Conservation (phyloP, 2,888 invertebrate species). For the Tetranychus truncatus region DNA sequence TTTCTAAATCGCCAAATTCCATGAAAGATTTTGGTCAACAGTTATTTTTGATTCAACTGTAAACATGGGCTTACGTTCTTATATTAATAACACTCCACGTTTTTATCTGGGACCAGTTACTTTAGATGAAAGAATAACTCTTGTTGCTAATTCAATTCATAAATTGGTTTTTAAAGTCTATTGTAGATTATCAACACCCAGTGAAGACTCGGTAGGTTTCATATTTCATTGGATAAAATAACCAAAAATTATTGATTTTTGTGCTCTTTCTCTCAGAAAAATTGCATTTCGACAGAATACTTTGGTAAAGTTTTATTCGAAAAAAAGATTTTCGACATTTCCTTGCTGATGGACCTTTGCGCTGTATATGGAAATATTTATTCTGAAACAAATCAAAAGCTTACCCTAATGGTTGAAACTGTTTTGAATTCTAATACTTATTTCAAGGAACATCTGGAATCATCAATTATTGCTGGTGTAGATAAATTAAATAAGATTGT, state of each 20-base stretch:
- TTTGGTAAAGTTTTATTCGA: background rate
- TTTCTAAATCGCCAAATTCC: no score
- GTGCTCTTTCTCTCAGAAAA: background rate
- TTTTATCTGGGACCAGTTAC: background rate
- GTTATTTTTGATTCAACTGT: background rate
- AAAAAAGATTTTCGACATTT: slow-evolving; percentile 5
- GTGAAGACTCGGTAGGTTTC: background rate
- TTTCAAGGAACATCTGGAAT: background rate
- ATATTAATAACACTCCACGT: background rate
- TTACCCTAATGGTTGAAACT: background rate
- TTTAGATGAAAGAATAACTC: background rate
- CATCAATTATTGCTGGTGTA: background rate
- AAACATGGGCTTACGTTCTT: slow-evolving; percentile 2
- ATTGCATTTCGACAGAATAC: background rate
- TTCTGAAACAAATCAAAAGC: background rate
- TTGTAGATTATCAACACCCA: background rate
- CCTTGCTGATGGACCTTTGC: background rate
- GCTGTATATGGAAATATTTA: slow-evolving; percentile 4
- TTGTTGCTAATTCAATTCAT: slow-evolving; percentile 2
- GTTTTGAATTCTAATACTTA: background rate
- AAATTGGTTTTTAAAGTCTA: slow-evolving; percentile 9
- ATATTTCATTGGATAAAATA: background rate
- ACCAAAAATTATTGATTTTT: background rate
- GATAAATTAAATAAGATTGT: slow-evolving; percentile 1
- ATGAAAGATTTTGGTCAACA: slow-evolving; percentile 6